Conservation (phyloP, 2,888 invertebrate genomes). For the Cyrtodaria siliqua region DNA sequence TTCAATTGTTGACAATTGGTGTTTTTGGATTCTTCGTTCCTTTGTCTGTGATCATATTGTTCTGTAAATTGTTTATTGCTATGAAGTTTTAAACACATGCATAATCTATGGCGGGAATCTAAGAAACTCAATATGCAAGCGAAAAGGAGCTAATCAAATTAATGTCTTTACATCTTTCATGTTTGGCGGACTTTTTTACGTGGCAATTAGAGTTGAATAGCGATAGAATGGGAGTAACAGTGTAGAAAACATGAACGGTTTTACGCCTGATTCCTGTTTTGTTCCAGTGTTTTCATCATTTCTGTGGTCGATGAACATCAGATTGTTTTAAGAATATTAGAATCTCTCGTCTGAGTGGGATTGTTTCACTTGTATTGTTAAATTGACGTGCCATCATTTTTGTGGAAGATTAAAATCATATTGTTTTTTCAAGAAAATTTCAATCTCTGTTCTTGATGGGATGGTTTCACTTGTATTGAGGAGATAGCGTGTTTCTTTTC, state of each 20-base stretch:
- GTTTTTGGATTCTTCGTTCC: neutral
- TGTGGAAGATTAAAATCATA: no score
- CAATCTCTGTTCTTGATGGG: neutral
- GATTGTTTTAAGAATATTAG: slow-evolving; percentile 8
- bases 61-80: slow-evolving; percentile 1
- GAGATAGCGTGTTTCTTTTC: neutral
- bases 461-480: slow-evolving; percentile 13
- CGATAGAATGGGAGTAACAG: slow-evolving; percentile 20
- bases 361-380: no score
- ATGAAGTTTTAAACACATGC: neutral
- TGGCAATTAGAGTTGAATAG: slow-evolving; percentile 4
- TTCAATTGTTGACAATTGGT: slow-evolving; percentile 9
- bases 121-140: slow-evolving; percentile 14
- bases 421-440: neutral
- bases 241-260: slow-evolving; percentile 38
- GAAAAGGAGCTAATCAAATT: no score
- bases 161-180: no score
- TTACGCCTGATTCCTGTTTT: slow-evolving; percentile 21
- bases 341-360: no score
- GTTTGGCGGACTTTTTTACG: no score
- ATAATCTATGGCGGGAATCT: slow-evolving; percentile 58
- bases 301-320: slow-evolving; percentile 14
- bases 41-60: slow-evolving; percentile 1
- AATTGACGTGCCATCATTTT: no score
- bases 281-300: slow-evolving; percentile 14